Conservation (phyloP, 2,797 vertebrate genomes). For the Melanotaenia maccullochi region DNA sequence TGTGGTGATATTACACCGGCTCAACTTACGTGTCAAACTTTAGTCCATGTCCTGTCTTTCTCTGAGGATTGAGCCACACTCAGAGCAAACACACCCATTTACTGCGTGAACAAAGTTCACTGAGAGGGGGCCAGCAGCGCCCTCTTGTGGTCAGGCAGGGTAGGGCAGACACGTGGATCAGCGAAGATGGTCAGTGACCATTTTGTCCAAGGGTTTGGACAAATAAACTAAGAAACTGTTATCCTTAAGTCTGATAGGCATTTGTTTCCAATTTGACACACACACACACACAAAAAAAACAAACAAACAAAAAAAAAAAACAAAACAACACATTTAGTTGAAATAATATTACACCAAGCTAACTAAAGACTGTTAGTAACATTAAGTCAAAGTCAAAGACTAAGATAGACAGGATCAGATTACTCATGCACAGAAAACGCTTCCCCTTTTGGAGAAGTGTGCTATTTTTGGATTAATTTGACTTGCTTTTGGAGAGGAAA, state of each 20-base stretch:
- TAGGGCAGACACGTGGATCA: constrained; percentile 19
- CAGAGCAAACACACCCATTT: constrained; percentile 56
- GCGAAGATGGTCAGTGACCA: neutral
- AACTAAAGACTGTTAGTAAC: neutral
- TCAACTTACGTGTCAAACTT: constrained; percentile 59
- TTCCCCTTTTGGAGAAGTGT: neutral
- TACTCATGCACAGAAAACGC: neutral
- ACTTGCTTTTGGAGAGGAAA: neutral
- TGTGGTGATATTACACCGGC: neutral
- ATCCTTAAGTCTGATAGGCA: neutral
- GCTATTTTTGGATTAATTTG: constrained; percentile 12
- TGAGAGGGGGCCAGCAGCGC: constrained; percentile 30
- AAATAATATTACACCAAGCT: neutral
- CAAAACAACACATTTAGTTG: neutral
- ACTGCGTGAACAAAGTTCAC: constrained; percentile 77
- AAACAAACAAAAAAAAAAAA: too few species aligned
- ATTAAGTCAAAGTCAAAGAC: neutral
- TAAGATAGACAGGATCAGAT: neutral
- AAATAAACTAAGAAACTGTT: neutral
- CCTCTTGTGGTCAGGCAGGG: constrained; percentile 16
- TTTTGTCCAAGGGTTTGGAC: neutral
- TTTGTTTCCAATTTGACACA: neutral
- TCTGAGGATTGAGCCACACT: neutral
- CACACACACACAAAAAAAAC: too few species aligned
- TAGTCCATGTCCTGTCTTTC: constrained; percentile 50